Evolutionary conservation across 2,113 vertebrate genomes (phyloP), one percentile per base, ranked within the genome.

Genomic region (Podiceps cristatus): DNA sequence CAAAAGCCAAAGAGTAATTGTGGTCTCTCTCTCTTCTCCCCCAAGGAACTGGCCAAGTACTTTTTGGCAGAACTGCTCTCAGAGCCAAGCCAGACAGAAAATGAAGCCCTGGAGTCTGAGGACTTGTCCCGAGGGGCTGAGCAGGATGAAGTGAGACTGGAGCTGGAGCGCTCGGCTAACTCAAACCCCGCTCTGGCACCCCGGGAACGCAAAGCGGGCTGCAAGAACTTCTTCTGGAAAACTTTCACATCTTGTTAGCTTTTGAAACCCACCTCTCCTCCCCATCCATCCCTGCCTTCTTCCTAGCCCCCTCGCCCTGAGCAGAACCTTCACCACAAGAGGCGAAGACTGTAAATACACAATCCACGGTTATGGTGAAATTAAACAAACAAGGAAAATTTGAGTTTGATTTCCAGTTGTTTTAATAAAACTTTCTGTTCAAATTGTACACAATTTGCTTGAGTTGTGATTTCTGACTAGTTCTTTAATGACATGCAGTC

Each of bases 141-240:
- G 88, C 98, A 99, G 44, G 99, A 99, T 5, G 99, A 99, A 52
- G 98, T 99, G 95, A 98, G 98, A 62, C 69, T 99, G 90, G 99
- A 99, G 71, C 98, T 99, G 95, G 99, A 99, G 94, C 98, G 99
- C 50, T 99, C 99, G 16, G 98, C 99, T 59, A 99, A 98, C 90
- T 97, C 98, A 35, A 99, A 98, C 81, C 98, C 99, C 0, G 98
- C 99, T 66, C 98, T 99, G 94, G 98, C 98, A 8, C 99, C 99
- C 42, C 98, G 99, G 50, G 99, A 99, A 98, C 99, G 99, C 94
- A 99, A 99, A 98, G 99, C 99, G 0, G 99, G 99, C 69, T 99
- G 99, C 99, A 99, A 99, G 98, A 99, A 99, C 97, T 99, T 99
- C 99, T 99, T 99, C 99, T 99, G 99, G 99, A 99, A 99, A 98